Evolutionary conservation across 1,140 invertebrate genomes (phyloP), one percentile per base, ranked within the genome.

Genomic region (Metaphire vulgaris): DNA sequence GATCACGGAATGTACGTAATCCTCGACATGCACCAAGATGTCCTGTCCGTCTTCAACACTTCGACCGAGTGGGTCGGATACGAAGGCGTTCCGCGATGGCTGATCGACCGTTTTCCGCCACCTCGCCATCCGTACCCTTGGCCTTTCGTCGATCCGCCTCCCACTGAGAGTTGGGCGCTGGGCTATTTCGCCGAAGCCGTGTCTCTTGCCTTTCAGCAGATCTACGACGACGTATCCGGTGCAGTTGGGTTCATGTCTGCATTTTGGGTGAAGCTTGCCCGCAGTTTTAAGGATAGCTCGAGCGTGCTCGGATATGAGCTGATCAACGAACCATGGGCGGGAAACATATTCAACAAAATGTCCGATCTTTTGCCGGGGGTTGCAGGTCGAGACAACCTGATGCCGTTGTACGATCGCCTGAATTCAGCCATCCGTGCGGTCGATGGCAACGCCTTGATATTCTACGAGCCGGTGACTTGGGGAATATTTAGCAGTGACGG

Each of bases 401-500:
- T 75, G 69, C 81, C 79, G 64, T n/a, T 80, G 0, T 82, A 82
- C 71, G 78, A 82, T 56, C 69, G 56, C 69, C 33, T 79, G 6
- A 74, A 71, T 71, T 67, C 71, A 30, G 80, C 76, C 21, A 82
- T 82, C 14, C 74, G 81, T 33, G 71, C 41, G 68, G 74, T 82
- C 28, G 81, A 82, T 64, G 56, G 75, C 31, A 73, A 80, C 1
- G 78, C 80, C 1, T 30, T 82, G 0, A 76, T 82, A 1, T 82
- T 82, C 71, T 82, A 80, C 33, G 81, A 82, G 67, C 81, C 81
- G 30, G 80, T 82, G 14, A 82, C 81, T 33, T 82, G 80, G 80
- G 81, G 80, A 1, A 76, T 81, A 33, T 64, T 79, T 28, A 66
- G 76, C 1, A 79, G 79, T 70, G 75, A 77, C 28, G 41, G 71